Conservation (phyloP, 1,140 invertebrate species). For the Zaprionus camerounensis region DNA sequence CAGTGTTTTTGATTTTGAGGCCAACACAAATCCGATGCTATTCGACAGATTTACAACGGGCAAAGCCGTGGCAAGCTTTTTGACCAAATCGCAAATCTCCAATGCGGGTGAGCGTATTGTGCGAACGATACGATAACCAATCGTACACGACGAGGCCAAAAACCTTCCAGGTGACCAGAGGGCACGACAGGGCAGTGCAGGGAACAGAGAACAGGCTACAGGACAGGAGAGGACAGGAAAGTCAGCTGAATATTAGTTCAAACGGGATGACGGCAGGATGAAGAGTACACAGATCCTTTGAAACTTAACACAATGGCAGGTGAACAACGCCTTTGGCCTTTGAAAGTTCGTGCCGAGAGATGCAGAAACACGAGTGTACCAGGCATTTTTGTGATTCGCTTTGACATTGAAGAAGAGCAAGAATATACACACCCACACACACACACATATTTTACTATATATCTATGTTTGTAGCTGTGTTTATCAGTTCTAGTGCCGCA, state of each 20-base stretch:
- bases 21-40: background rate
- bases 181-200: background rate
- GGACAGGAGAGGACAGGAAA: background rate
- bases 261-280: background rate
- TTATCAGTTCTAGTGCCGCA: background rate
- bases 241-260: background rate
- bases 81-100: slow-evolving; percentile 17
- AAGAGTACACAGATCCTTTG: slow-evolving; percentile 28
- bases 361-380: slow-evolving; percentile 1
- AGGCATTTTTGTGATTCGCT: slow-evolving; percentile 46
- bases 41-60: background rate
- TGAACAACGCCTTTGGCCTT: slow-evolving; percentile 32
- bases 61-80: slow-evolving; percentile 12
- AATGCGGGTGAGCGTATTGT: slow-evolving; percentile 27
- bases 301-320: slow-evolving; percentile 42
- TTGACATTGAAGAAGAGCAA: background rate
- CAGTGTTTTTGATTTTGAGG: background rate
- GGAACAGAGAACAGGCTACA: background rate
- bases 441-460: background rate
- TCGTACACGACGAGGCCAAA: slow-evolving; percentile 17
- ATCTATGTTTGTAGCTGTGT: background rate
- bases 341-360: slow-evolving; percentile 20
- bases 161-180: background rate
- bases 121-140: background rate
- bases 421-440: background rate